Evolutionary conservation across 2,888 invertebrate species (phyloP).

Genomic region (Sphaerophoria taeniata): DNA sequence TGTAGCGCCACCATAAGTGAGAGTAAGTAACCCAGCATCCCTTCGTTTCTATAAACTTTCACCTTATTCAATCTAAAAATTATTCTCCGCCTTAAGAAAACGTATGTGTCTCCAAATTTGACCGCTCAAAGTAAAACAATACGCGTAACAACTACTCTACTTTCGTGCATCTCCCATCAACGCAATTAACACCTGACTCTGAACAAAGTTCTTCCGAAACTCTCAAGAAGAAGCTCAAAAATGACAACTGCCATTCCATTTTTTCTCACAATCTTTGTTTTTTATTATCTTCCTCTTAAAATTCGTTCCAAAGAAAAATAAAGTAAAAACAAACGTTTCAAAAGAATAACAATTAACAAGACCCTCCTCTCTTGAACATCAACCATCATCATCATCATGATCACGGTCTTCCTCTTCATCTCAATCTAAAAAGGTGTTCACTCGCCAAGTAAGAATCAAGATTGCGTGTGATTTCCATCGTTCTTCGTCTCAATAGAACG

Average conservation of each 20-base stretch:
- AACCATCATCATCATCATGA: conserved; percentile 9
- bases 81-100: background rate
- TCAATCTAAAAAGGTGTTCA: conserved; percentile 31
- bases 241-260: background rate
- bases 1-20: too few relatives aligned
- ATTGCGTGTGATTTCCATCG: conserved; percentile 64
- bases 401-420: background rate
- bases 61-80: background rate
- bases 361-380: conserved; percentile 15
- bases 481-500: conserved; percentile 59
- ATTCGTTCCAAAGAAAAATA: conserved; percentile 24
- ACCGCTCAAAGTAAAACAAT: background rate
- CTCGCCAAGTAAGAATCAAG: conserved; percentile 15
- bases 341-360: conserved; percentile 36
- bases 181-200: conserved; percentile 18
- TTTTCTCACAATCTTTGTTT: background rate
- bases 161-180: background rate
- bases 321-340: conserved; percentile 34
- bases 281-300: background rate
- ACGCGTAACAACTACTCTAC: conserved; percentile 6
- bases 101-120: background rate
- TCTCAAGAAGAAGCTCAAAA: background rate
- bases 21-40: too few relatives aligned
- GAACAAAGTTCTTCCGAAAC: background rate
- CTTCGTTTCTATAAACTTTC: background rate